Evolutionary conservation across 1,140 invertebrate species (phyloP), one percentile per base, ranked within the genome.

Genomic region (Danaus plexippus): DNA sequence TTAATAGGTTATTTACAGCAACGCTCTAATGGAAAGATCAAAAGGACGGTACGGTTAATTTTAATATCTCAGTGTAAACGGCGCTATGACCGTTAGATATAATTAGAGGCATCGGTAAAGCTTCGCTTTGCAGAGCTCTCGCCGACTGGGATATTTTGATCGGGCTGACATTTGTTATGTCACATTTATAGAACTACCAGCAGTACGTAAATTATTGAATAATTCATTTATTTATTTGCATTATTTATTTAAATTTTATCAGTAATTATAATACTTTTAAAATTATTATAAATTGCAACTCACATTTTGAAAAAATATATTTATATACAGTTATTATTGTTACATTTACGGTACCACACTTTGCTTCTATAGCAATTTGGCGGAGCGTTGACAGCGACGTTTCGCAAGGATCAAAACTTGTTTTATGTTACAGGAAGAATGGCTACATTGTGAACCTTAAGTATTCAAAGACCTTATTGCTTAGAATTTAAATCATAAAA

Each of bases 1-100:
- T 81, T 78, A 76, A 73, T 75, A 72, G 63, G 65, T 62, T 84
- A 84, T 86, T 80, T 84, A 84, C 81, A 84, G 78, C 70, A 53
- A 56, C 73, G 71, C 68, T 65, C 75, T 86, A 86, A 86, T 84
- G 83, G 80, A 83, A 86, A 86, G 83, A 86, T 86, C 83, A 86
- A 86, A 86, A 70, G 79, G 72, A 61, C 59, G 58, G 67, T 69
- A 73, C 72, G 80, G 83, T 84, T 86, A 81, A 82, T 83, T 85
- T 86, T 84, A 84, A 86, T 86, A 80, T 80, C 79, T 81, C 78
- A 63, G 73, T 82, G 80, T 82, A 82, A 73, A 80, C 71, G 75
- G 71, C 69, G 73, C 59, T 64, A 68, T 66, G 66, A 57, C 69
- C 67, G 77, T 72, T 82, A 77, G 79, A 82, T 85, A 85, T 85